Base-by-base conservation (phyloP, 2,113 vertebrate species). In the Platysteira castanea region DNA sequence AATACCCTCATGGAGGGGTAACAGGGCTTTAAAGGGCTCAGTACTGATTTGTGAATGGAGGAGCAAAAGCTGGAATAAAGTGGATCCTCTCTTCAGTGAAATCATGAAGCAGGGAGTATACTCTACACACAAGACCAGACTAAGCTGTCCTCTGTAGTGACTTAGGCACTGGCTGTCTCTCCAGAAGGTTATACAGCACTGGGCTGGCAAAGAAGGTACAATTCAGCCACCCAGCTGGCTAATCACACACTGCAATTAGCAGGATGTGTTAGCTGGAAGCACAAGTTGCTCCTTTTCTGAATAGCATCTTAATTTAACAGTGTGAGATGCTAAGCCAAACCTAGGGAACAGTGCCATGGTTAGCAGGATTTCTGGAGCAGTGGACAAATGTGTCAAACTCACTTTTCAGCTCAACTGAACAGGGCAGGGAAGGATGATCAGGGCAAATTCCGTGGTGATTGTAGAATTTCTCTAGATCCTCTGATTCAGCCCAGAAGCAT, bases 321-420 rank as follows among this genome's bases (percentile, higher is more conserved):
- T 19, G 33, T 0, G 0, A 86, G 67, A n/a, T 61, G 37, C 79
- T 84, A 75, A 76, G 84, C 33, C 85, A 96, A 68, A 28, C 27
- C 78, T 15, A 47, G 35, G n/a, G 59, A 96, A 77, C 7, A 44
- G 27, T 78, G 78, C 42, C 63, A 75, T 9, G 41, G 67, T 60
- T 90, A 87, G 82, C 28, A 93, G 60, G 54, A 80, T 77, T 93
- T 92, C 75, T 89, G 74, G 59, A 91, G 67, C 77, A 87, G 49
- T 1, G 9, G 39, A 82, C 9, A 65, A 47, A 69, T 61, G n/a
- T 67, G 26, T 83, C 79, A 93, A 35, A 79, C 17, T 47, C 69
- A 50, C 33, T 89, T 61, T 77, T 42, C 73, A 50, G 26, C 49
- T 81, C 79, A 89, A 23, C 47, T 70, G 44, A 76, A 54, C 47